Evolutionary conservation across 2,113 vertebrate species (phyloP), one percentile per base, ranked within the genome.

Genomic region (Trogon surrucura): DNA sequence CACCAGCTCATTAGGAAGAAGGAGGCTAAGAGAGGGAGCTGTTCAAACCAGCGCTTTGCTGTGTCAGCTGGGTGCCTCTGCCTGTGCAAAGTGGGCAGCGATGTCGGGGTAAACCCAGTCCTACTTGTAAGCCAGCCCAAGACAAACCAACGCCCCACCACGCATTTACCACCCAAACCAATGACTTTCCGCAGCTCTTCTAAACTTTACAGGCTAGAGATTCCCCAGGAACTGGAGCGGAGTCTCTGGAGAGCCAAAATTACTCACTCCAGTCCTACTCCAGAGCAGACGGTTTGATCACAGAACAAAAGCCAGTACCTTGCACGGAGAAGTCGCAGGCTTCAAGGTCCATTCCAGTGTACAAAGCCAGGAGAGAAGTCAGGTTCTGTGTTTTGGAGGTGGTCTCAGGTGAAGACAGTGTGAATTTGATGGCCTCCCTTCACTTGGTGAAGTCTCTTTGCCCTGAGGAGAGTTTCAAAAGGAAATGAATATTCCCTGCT

Each of bases 281-380:
- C 62, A 80, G 50, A 73, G n/a, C 18, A 53, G 41, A 53, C 2
- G 13, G 26, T 58, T 11, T 62, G 67, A 79, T 21, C 53, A 87
- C 64, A 67, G 56, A 86, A 87, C 51, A 36, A n/a, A 80, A 95
- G 32, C 17, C 21, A 29, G 91, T 98, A 98, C 98, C 98, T 98
- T 97, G 95, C 83, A 95, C 67, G 88, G 93, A 96, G 96, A 97
- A 96, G 95, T 93, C 82, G 79, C 67, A 48, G 90, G 84, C 80
- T 94, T 94, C 38, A 62, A 98, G 97, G 96, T 98, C 97, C 98
- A 98, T 98, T 97, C 97, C 97, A 97, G 95, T 26, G 71, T 57
- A 72, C 93, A 85, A 71, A 80, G 72, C 69, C 29, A 69, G 88
- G 64, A 89, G 85, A 91, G 64, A 78, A 89, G 87, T 97, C 97